Conservation (phyloP, 2,797 vertebrate species). For the Decapterus maruadsi region DNA sequence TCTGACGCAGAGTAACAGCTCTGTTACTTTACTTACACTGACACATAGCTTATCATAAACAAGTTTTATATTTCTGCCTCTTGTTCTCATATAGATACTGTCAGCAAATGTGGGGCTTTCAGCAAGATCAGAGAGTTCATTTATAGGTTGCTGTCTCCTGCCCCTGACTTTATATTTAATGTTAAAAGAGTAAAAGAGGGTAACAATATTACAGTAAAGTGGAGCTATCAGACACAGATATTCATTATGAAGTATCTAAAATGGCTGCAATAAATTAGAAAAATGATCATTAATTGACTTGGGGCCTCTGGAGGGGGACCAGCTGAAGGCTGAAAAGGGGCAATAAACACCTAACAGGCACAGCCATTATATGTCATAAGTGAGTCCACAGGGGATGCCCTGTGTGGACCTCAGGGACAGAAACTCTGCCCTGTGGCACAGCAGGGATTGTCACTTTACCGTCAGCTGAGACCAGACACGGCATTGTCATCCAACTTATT, state of each 20-base stretch:
- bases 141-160: background rate
- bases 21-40: background rate
- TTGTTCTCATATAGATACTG: background rate
- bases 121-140: background rate
- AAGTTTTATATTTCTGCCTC: background rate
- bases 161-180: background rate
- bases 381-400: background rate
- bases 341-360: too few relatives aligned
- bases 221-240: background rate
- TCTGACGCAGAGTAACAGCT: background rate
- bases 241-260: background rate
- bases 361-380: background rate
- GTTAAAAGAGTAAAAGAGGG: background rate
- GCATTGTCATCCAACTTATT: background rate
- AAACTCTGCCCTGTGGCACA: background rate
- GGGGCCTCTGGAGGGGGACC: background rate
- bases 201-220: background rate
- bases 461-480: background rate
- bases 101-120: background rate
- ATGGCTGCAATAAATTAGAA: too few relatives aligned
- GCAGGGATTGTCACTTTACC: background rate
- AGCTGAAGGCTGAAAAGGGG: background rate
- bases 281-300: background rate
- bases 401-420: background rate
- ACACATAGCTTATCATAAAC: background rate